Conservation (phyloP, 2,888 invertebrate species). For the Drosophila prostipennis region DNA sequence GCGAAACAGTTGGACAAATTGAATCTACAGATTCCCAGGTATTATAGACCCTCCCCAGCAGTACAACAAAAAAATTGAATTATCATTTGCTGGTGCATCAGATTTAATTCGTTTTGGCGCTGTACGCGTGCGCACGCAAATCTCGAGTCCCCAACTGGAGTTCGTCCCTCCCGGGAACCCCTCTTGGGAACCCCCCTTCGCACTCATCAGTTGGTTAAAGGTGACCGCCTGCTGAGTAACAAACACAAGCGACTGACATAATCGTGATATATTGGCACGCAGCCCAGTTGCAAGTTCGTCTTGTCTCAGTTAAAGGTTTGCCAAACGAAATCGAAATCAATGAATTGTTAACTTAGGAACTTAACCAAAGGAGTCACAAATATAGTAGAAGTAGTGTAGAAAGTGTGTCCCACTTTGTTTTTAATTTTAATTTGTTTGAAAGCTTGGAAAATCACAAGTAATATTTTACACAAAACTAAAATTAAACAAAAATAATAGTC, state of each 20-base stretch:
- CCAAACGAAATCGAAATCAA: conserved; percentile 22
- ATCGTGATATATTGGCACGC: conserved; percentile 82
- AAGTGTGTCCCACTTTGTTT: no score
- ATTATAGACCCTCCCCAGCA: not conserved
- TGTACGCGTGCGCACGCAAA: conserved; percentile 83
- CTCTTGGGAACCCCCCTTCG: not conserved
- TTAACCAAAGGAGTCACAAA: not conserved
- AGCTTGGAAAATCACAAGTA: no score
- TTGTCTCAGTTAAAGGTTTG: conserved; percentile 27
- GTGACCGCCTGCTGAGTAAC: conserved; percentile 64
- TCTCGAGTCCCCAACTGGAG: conserved; percentile 23
- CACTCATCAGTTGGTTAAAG: not conserved
- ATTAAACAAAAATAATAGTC: no score
- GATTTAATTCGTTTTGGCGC: conserved; percentile 83
- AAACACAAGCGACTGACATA: conserved; percentile 80
- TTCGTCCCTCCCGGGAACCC: not conserved
- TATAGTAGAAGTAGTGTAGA: no score
- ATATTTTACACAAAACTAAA: no score
- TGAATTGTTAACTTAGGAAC: not conserved
- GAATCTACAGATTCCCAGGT: conserved; percentile 49
- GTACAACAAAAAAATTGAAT: conserved; percentile 74
- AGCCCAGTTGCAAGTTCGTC: conserved; percentile 41
- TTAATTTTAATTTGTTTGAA: no score
- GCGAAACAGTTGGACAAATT: conserved; percentile 74
- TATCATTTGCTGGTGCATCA: conserved; percentile 80